Evolutionary conservation across 2,797 vertebrate species (phyloP).

Genomic region (Fringilla coelebs): DNA sequence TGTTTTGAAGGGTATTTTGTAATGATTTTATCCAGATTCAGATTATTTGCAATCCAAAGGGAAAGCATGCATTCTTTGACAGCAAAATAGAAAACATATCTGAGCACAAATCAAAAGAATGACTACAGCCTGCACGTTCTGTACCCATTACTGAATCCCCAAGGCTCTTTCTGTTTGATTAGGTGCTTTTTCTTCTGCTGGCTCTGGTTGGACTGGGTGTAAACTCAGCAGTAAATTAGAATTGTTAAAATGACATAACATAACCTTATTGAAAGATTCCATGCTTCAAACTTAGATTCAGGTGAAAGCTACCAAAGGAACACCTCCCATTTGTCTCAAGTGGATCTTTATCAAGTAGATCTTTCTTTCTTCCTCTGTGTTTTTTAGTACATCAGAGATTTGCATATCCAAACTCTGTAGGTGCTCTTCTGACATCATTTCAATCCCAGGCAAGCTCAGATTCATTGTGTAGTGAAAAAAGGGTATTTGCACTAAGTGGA

Average conservation of each 20-base stretch:
- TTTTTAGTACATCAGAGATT: not conserved
- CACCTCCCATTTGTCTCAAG: not conserved
- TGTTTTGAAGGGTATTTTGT: conserved; percentile 63
- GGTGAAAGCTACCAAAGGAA: conserved; percentile 10
- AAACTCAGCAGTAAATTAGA: conserved; percentile 53
- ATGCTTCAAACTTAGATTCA: conserved; percentile 31
- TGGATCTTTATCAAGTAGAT: not conserved
- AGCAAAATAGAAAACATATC: conserved; percentile 68
- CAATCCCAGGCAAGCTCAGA: conserved; percentile 6
- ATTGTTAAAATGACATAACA: not conserved
- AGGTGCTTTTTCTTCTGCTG: conserved; percentile 63
- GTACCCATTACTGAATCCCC: conserved; percentile 59
- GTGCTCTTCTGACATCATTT: conserved; percentile 15
- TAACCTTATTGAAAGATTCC: conserved; percentile 9
- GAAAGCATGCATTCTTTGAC: conserved; percentile 55
- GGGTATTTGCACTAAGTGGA: conserved; percentile 41
- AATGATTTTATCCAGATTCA: conserved; percentile 66
- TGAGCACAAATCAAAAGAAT: conserved; percentile 73
- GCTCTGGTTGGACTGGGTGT: conserved; percentile 38
- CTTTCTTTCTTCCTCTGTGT: not conserved
- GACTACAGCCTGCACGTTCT: not conserved
- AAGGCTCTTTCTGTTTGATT: conserved; percentile 69
- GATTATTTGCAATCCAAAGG: conserved; percentile 67
- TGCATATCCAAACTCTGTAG: not conserved
- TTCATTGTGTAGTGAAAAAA: conserved; percentile 55